These are phyloP conservation scores for Quadriops clusia DNA, from an alignment of 2,888 invertebrate genomes.

Conservation along the genomic window DNA sequence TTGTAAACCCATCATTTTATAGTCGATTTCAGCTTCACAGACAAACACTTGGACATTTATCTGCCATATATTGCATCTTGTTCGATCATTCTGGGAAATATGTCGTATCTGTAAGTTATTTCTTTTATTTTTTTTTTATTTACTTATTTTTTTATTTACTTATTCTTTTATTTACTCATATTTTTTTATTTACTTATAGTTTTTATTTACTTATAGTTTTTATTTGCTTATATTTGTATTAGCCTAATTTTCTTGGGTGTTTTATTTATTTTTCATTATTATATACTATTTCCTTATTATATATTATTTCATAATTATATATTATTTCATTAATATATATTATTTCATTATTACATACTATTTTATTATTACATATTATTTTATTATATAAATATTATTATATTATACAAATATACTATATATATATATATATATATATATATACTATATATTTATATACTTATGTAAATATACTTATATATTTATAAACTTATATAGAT, in stretches of 20 bases:
- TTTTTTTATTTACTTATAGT: too few relatives aligned
- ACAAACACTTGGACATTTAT: constrained; percentile 84
- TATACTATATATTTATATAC: too few relatives aligned
- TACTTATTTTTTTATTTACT: constrained; percentile 1
- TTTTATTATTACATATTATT: constrained; percentile 3
- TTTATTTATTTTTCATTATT: constrained; percentile 1
- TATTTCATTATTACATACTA: constrained; percentile 2
- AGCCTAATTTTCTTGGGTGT: not conserved
- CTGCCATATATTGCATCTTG: constrained; percentile 93
- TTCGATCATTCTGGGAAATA: constrained; percentile 88
- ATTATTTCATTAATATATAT: constrained; percentile 1
- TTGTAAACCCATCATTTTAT: constrained; percentile 50
- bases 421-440: too few relatives aligned
- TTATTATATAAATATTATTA: too few relatives aligned
- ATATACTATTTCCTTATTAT: too few relatives aligned
- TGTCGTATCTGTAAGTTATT: constrained; percentile 65
- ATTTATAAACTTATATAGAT: too few relatives aligned
- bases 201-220: too few relatives aligned
- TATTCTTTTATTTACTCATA: constrained; percentile 3
- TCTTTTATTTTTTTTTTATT: constrained; percentile 1
- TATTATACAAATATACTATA: too few relatives aligned
- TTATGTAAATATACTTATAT: too few relatives aligned
- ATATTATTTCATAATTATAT: too few relatives aligned
- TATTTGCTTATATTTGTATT: not conserved
- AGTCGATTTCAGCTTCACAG: constrained; percentile 58